Conservation (phyloP, 1,140 invertebrate species). For the Nephila pilipes region DNA sequence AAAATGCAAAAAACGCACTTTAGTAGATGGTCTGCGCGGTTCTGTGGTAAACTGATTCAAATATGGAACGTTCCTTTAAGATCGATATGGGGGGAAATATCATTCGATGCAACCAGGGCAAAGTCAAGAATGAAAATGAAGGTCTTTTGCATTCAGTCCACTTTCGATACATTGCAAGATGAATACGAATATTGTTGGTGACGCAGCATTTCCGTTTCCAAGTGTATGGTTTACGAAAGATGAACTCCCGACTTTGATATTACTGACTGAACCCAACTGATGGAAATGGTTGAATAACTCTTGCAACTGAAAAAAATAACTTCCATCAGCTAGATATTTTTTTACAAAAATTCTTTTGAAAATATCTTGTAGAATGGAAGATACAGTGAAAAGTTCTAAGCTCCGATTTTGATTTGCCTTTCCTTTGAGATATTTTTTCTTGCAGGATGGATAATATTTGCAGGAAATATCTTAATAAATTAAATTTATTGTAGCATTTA, state of each 20-base stretch:
- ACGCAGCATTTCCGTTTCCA: background rate
- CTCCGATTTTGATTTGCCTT: no score
- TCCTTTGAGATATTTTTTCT: no score
- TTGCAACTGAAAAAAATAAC: background rate
- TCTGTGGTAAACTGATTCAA: background rate
- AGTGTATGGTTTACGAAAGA: constrained; percentile 20
- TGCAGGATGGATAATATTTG: no score
- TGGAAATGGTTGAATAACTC: background rate
- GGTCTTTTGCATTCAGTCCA: constrained; percentile 45
- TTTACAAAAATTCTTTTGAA: no score
- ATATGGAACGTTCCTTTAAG: background rate
- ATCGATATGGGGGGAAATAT: constrained; percentile 7
- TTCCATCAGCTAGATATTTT: background rate
- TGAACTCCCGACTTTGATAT: background rate
- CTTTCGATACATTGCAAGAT: background rate
- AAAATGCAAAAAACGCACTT: background rate
- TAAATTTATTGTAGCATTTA: no score
- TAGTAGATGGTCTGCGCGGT: background rate
- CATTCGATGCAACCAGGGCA: background rate
- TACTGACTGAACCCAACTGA: background rate
- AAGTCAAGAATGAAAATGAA: constrained; percentile 48
- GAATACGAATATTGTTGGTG: constrained; percentile 40
- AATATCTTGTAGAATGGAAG: no score
- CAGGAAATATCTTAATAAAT: no score
- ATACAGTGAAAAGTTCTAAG: no score